Conservation (phyloP, 1,140 invertebrate genomes). For the Trichonephila inaurata region DNA sequence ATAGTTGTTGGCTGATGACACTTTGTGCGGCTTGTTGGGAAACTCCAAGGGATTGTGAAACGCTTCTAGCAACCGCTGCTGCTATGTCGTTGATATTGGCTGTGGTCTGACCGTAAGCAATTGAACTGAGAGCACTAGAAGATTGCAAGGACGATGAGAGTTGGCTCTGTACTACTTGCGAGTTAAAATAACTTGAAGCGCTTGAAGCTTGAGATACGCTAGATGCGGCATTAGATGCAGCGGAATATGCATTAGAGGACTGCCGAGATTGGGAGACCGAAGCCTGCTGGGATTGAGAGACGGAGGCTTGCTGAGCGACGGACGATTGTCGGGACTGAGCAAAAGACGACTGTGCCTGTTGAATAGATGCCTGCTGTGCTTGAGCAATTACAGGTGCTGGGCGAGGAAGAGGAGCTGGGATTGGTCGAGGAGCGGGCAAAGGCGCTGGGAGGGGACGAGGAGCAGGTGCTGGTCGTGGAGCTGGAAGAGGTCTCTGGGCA, state of each 20-base stretch:
- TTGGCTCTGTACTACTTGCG: not conserved
- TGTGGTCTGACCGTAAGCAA: not conserved
- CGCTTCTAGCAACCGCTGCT: not conserved
- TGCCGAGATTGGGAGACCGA: not conserved
- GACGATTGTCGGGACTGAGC: not conserved
- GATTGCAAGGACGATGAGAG: conserved; percentile 12
- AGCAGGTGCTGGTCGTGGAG: not conserved
- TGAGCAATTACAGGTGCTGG: not conserved
- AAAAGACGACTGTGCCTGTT: not conserved
- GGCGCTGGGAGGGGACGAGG: not conserved
- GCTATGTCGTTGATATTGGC: not conserved
- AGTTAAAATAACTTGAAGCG: not conserved
- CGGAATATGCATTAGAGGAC: not conserved
- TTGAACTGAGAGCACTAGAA: not conserved
- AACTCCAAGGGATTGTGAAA: not conserved
- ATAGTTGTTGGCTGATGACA: not conserved
- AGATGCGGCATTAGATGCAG: not conserved
- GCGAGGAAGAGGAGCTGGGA: not conserved
- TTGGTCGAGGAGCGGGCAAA: no score
- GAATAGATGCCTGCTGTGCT: not conserved
- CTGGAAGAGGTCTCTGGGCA: not conserved
- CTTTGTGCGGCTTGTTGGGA: not conserved
- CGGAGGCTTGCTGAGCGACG: no score
- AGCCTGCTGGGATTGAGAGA: not conserved
- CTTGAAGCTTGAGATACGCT: not conserved